phyloP scores from a whole-genome alignment of 2,113 vertebrate species.

The Alligator sinensis region DNA sequence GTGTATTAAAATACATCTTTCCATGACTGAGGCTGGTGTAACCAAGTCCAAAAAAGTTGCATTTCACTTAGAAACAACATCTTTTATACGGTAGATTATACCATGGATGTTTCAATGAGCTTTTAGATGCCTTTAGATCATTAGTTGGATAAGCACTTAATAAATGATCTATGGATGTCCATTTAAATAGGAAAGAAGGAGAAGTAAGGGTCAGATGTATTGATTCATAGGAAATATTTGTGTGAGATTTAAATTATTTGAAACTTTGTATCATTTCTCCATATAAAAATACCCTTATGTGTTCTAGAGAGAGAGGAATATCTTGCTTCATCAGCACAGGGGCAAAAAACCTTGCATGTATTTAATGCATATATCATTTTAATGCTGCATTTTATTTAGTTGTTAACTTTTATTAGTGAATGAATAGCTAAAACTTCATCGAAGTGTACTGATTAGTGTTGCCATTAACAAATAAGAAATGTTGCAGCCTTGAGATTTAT shows the following conservation, averaged over 20 bases:
- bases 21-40: background rate
- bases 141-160: background rate
- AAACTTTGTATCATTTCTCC: background rate
- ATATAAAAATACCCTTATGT: background rate
- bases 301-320: background rate
- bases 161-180: background rate
- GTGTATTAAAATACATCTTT: background rate
- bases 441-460: background rate
- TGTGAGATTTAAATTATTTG: background rate
- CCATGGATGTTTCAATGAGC: background rate
- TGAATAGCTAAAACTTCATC: background rate
- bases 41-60: background rate
- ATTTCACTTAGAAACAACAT: background rate
- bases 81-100: background rate
- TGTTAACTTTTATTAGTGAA: background rate
- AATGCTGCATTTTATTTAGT: background rate
- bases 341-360: background rate
- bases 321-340: background rate
- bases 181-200: background rate
- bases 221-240: background rate
- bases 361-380: background rate
- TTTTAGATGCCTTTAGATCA: background rate
- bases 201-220: background rate
- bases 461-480: background rate
- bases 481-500: background rate